phyloP scores from a whole-genome alignment of 2,888 invertebrate genomes.

The Drosophila leonis region DNA sequence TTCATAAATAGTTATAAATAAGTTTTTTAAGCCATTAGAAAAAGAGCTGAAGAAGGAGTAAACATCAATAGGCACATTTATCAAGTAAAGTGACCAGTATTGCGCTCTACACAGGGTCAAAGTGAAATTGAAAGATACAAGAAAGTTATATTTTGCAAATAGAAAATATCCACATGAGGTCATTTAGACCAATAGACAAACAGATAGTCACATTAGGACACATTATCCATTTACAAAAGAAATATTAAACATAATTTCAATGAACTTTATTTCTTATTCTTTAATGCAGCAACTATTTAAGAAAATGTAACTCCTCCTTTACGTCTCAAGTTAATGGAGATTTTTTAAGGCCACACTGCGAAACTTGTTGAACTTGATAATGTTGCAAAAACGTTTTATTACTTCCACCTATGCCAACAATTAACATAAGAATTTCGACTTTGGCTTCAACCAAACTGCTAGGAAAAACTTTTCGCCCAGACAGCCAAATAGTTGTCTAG shows the following conservation, averaged over 20 bases:
- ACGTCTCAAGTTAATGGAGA: background rate
- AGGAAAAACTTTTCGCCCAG: slow-evolving; percentile 54
- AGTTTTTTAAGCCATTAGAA: no score
- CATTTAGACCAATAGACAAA: background rate
- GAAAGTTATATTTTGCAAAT: no score
- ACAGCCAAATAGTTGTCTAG: slow-evolving; percentile 59
- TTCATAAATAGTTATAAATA: no score
- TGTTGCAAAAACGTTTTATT: slow-evolving; percentile 74
- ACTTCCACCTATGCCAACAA: slow-evolving; percentile 78
- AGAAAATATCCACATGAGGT: no score
- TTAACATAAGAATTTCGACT: slow-evolving; percentile 72
- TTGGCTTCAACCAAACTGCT: slow-evolving; percentile 30
- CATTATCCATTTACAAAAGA: background rate
- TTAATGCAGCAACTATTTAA: background rate
- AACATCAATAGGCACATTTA: no score
- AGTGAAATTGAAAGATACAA: no score
- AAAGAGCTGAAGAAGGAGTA: no score
- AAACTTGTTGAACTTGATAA: slow-evolving; percentile 67
- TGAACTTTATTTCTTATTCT: background rate
- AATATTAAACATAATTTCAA: background rate
- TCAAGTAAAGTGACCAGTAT: no score
- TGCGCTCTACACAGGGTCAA: no score
- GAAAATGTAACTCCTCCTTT: background rate
- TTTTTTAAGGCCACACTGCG: background rate
- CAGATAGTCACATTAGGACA: background rate